Percentiles rank a stretch among this genome's conserved stretches.
phyloP scores from a whole-genome alignment of 2,888 invertebrate species.

The Nemotelus pantherinus region DNA sequence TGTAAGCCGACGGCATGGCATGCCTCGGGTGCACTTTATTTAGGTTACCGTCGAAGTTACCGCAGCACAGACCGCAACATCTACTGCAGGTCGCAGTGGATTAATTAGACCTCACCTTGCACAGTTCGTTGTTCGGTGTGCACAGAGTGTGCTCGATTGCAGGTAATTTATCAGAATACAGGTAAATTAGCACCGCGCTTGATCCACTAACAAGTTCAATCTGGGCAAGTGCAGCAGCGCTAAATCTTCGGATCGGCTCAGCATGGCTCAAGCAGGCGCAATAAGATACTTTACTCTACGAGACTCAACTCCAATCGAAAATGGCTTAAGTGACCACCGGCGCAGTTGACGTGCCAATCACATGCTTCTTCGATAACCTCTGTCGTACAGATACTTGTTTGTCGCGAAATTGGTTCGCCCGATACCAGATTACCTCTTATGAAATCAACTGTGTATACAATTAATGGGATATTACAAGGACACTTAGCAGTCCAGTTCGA shows the following conservation, averaged over 20 bases:
- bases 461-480: conserved; percentile 18
- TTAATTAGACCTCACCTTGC: conserved; percentile 39
- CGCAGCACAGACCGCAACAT: conserved; percentile 29
- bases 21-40: conserved; percentile 37
- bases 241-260: neutral
- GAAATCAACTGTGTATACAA: conserved; percentile 7
- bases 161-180: conserved; percentile 40
- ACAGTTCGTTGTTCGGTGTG: conserved; percentile 7
- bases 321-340: conserved; percentile 32
- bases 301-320: neutral
- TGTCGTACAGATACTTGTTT: neutral
- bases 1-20: conserved; percentile 23
- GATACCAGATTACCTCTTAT: neutral
- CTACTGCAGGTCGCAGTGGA: conserved; percentile 22
- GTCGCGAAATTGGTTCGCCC: conserved; percentile 26
- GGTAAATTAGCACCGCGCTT: conserved; percentile 32
- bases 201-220: conserved; percentile 11
- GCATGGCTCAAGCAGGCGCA: neutral
- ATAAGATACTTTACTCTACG: neutral
- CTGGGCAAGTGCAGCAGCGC: neutral
- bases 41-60: conserved; percentile 21
- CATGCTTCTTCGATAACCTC: conserved; percentile 24
- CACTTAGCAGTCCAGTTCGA: neutral
- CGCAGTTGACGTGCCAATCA: conserved; percentile 27
- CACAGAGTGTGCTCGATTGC: conserved; percentile 24